These are phyloP conservation scores for Globodera ellingtonae DNA, from an alignment of 1,140 invertebrate species.

Conservation along the genomic window DNA sequence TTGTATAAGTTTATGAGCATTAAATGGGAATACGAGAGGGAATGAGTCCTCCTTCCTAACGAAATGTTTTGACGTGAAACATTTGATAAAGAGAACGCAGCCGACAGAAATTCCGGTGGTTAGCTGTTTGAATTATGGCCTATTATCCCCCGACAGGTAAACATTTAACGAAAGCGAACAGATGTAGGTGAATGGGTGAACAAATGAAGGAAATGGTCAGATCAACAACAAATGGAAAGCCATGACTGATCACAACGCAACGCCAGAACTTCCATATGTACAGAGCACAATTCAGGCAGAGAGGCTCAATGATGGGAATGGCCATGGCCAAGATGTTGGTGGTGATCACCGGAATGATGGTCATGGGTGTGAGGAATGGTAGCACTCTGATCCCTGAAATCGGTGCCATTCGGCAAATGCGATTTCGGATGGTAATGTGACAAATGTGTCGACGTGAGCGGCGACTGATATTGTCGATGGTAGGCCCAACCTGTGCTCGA, in stretches of 20 bases:
- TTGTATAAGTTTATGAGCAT: neutral
- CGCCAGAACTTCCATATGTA: too few relatives aligned
- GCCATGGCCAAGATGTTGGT: slow-evolving; percentile 17
- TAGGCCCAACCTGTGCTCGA: slow-evolving; percentile 10
- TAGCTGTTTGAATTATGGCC: too few relatives aligned
- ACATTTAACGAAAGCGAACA: too few relatives aligned
- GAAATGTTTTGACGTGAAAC: too few relatives aligned
- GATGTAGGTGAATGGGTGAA: too few relatives aligned
- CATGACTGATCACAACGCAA: too few relatives aligned
- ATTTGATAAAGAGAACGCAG: too few relatives aligned
- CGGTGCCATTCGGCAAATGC: neutral
- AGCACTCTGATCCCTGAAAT: neutral
- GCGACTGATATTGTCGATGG: slow-evolving; percentile 20
- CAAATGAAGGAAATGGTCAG: too few relatives aligned
- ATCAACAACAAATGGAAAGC: too few relatives aligned
- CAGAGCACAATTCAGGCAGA: neutral
- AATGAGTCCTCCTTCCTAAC: too few relatives aligned
- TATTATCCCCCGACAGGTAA: too few relatives aligned
- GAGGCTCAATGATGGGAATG: slow-evolving; percentile 17
- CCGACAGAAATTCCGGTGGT: too few relatives aligned
- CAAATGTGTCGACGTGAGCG: neutral
- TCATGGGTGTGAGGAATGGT: neutral
- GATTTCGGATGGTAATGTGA: neutral
- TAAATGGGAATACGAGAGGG: neutral
- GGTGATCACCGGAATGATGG: neutral